phyloP scores from a whole-genome alignment of 2,888 invertebrate species.

The Trachelus stipa region DNA sequence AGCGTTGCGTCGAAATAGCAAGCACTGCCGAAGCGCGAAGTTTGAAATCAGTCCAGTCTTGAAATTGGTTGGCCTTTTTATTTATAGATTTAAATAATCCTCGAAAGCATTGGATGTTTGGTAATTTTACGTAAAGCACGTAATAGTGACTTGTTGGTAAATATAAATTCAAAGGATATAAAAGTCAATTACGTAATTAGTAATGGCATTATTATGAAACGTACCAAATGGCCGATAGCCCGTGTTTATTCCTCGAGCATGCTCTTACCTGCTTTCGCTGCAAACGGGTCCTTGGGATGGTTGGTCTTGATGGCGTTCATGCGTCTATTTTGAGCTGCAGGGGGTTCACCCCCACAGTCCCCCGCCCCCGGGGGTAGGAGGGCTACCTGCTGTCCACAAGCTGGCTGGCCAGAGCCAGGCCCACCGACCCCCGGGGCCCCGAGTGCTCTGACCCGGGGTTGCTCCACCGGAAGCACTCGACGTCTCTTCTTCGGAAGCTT shows the following conservation, averaged over 20 bases:
- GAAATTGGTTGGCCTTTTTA: neutral
- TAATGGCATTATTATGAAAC: neutral
- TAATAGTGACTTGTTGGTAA: neutral
- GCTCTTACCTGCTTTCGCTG: slow-evolving; percentile 82
- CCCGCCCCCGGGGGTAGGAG: slow-evolving; percentile 25
- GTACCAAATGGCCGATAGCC: neutral
- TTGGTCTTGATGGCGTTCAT: slow-evolving; percentile 91
- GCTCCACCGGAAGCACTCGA: slow-evolving; percentile 96
- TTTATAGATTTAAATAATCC: neutral
- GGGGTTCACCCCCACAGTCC: slow-evolving; percentile 66
- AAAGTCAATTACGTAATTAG: neutral
- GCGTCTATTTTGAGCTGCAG: slow-evolving; percentile 76
- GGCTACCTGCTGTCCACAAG: slow-evolving; percentile 44
- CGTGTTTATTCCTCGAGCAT: slow-evolving; percentile 19
- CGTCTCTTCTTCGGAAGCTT: slow-evolving; percentile 99
- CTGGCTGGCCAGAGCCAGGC: slow-evolving; percentile 50
- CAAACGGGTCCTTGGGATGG: slow-evolving; percentile 84
- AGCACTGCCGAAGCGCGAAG: neutral
- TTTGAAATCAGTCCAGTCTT: neutral
- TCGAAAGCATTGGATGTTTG: neutral
- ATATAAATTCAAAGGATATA: neutral
- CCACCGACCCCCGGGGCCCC: slow-evolving; percentile 66
- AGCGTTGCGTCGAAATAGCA: neutral
- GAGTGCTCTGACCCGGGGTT: slow-evolving; percentile 70
- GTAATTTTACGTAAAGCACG: neutral